These are phyloP conservation scores for Pipistrellus kuhlii DNA, from an alignment of 2,797 vertebrate genomes.

Conservation along the genomic window DNA sequence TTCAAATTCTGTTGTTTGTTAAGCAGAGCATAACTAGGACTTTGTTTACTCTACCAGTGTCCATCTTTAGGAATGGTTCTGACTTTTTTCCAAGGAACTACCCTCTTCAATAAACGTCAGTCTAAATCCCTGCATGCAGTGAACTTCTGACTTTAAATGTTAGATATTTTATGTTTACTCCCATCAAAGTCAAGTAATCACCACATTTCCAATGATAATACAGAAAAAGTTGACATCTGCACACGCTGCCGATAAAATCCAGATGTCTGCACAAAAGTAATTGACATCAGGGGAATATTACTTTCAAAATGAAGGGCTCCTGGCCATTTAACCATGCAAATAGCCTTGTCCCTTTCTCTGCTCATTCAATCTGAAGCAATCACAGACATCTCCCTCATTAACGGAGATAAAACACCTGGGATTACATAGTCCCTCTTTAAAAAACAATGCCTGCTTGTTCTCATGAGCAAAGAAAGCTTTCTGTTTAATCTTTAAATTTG, in stretches of 20 bases:
- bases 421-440: conserved; percentile 37
- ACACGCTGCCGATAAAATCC: conserved; percentile 74
- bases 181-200: conserved; percentile 83
- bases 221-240: conserved; percentile 76
- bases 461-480: conserved; percentile 68
- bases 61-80: conserved; percentile 55
- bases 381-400: conserved; percentile 76
- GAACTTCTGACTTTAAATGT: conserved; percentile 76
- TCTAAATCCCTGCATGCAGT: conserved; percentile 62
- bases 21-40: background rate
- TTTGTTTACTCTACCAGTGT: conserved; percentile 58
- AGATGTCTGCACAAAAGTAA: conserved; percentile 81
- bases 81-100: background rate
- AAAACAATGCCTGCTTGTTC: conserved; percentile 58
- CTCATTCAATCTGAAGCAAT: conserved; percentile 64
- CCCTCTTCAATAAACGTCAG: conserved; percentile 71
- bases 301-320: conserved; percentile 69
- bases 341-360: conserved; percentile 60
- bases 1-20: conserved; percentile 42
- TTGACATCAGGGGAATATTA: conserved; percentile 81
- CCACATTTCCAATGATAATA: conserved; percentile 61
- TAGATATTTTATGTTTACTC: conserved; percentile 75
- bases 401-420: conserved; percentile 76
- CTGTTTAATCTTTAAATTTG: conserved; percentile 68
- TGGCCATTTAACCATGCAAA: conserved; percentile 80